Conservation (phyloP, 2,797 vertebrate genomes). For the Myotis daubentonii region DNA sequence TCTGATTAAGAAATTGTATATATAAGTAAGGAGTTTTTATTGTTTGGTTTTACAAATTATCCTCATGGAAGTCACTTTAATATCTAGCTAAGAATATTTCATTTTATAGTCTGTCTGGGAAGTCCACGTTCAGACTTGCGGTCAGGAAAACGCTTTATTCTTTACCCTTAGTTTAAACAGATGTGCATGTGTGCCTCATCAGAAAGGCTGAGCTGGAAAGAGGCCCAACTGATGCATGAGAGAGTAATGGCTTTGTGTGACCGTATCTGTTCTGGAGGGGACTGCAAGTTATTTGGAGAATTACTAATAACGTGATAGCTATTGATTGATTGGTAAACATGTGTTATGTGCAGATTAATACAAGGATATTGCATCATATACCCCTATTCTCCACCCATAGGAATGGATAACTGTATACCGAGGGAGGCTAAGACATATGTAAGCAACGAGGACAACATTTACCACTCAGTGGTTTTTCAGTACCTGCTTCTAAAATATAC, state of each 20-base stretch:
- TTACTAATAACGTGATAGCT: not conserved
- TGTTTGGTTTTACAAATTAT: not conserved
- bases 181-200: not conserved
- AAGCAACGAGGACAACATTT: not conserved
- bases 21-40: not conserved
- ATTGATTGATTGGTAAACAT: not conserved
- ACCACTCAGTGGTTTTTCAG: not conserved
- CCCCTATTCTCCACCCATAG: not conserved
- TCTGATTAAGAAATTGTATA: not conserved
- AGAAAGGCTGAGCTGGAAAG: not conserved
- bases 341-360: not conserved
- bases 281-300: not conserved
- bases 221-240: not conserved
- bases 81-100: not conserved
- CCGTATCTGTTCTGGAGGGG: not conserved
- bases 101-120: not conserved
- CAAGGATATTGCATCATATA: not conserved
- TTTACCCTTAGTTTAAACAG: not conserved
- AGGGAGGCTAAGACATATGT: not conserved
- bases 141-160: not conserved
- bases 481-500: not conserved
- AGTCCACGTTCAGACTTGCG: not conserved
- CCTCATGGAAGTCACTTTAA: not conserved
- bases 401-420: not conserved
- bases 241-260: not conserved